These are phyloP conservation scores for Pagetopsis macropterus DNA, from an alignment of 2,797 vertebrate species.

Conservation along the genomic window DNA sequence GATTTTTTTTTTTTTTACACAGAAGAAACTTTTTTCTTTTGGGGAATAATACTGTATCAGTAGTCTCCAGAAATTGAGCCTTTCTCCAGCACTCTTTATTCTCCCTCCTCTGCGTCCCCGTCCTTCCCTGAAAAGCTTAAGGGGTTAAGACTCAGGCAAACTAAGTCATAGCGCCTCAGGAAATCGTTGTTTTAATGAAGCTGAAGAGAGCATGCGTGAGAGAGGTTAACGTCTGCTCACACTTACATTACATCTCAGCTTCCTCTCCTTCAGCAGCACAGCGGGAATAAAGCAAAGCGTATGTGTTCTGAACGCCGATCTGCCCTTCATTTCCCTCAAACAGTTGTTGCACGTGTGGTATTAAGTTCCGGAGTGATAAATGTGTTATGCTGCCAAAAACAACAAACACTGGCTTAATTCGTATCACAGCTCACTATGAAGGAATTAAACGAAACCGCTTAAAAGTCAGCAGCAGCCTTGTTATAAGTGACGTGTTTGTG, in stretches of 20 bases:
- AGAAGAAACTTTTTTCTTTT: background rate
- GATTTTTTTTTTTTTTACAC: constrained; percentile 16
- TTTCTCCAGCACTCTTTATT: constrained; percentile 11
- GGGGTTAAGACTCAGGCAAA: constrained; percentile 17
- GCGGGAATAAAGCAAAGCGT: background rate
- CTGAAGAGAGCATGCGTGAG: constrained; percentile 17
- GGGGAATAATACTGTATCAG: background rate
- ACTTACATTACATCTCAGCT: constrained; percentile 37
- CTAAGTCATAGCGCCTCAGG: constrained; percentile 4
- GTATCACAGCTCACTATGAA: constrained; percentile 16
- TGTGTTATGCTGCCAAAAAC: background rate
- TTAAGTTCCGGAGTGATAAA: background rate
- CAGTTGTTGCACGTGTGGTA: background rate
- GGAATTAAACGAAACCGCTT: constrained; percentile 1
- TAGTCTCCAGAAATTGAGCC: background rate
- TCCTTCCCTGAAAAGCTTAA: constrained; percentile 1
- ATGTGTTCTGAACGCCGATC: constrained; percentile 30
- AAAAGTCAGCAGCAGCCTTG: constrained; percentile 4
- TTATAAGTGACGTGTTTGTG: background rate
- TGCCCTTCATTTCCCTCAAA: constrained; percentile 23
- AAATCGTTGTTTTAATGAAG: constrained; percentile 39
- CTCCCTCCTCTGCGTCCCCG: background rate
- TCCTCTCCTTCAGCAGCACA: constrained; percentile 23
- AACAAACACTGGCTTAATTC: background rate
- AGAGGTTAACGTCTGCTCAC: constrained; percentile 22